Evolutionary conservation across 2,888 invertebrate species (phyloP).

Genomic region (Phymatocera aterrima): DNA sequence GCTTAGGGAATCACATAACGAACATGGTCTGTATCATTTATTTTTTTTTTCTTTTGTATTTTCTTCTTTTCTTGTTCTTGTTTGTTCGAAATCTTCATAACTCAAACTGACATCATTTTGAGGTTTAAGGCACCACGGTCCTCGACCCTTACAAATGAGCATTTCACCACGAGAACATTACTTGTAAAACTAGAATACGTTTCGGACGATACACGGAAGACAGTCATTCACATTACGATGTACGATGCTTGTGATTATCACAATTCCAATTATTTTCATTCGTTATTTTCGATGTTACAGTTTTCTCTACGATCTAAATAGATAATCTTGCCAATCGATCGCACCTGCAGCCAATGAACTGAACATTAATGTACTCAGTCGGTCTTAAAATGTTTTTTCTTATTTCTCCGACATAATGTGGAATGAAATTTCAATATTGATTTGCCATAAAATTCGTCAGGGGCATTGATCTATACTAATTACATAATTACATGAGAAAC

Average conservation of each 20-base stretch:
- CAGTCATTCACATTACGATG: constrained; percentile 19
- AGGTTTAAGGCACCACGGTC: constrained; percentile 71
- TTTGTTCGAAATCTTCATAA: constrained; percentile 62
- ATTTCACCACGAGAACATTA: constrained; percentile 69
- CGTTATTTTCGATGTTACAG: background rate
- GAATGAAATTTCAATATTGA: background rate
- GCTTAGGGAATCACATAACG: constrained; percentile 72
- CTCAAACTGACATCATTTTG: constrained; percentile 63
- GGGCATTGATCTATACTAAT: background rate
- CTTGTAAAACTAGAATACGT: constrained; percentile 11
- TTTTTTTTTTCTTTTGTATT: too few species aligned
- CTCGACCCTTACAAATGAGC: constrained; percentile 73
- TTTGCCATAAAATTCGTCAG: too few species aligned
- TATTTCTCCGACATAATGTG: background rate
- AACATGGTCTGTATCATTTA: constrained; percentile 64
- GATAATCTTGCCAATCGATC: background rate
- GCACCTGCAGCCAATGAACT: too few species aligned
- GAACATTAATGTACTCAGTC: too few species aligned
- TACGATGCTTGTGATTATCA: background rate
- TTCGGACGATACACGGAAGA: constrained; percentile 8
- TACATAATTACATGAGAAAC: background rate
- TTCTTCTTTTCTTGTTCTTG: too few species aligned
- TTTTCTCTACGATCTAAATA: background rate
- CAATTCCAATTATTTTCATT: background rate
- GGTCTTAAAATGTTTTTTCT: background rate